Evolutionary conservation across 35 echinoderm and acorn worm genomes (phyloP).

Genomic region (Diadema setosum): DNA sequence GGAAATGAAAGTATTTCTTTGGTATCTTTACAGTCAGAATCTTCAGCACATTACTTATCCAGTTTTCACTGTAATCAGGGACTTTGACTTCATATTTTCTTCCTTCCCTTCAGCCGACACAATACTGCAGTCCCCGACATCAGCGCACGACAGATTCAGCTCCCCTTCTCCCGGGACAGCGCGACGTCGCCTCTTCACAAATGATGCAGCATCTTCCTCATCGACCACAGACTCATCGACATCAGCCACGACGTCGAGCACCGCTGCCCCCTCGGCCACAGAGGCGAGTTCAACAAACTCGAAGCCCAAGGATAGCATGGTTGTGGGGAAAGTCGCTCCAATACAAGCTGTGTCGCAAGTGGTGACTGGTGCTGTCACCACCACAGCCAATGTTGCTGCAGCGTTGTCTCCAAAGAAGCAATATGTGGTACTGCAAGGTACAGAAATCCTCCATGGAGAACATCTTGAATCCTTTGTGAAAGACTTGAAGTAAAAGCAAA

Average conservation of each 20-base stretch:
- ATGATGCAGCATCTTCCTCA: neutral
- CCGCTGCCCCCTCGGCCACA: neutral
- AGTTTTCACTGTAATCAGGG: too few species aligned
- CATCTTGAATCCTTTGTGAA: too few species aligned
- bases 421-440: neutral
- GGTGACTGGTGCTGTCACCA: neutral
- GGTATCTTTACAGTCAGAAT: too few species aligned
- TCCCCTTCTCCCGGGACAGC: conserved; percentile 78
- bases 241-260: neutral
- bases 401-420: neutral
- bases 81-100: too few species aligned
- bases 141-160: conserved; percentile 85
- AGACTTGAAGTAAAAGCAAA: too few species aligned
- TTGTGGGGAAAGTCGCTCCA: neutral
- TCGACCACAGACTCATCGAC: neutral
- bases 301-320: too few species aligned
- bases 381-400: neutral
- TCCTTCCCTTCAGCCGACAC: conserved; percentile 6
- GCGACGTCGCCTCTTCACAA: conserved; percentile 67
- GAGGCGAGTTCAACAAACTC: neutral
- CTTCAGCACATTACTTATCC: too few species aligned
- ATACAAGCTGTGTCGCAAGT: neutral
- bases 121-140: conserved; percentile 64
- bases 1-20: too few species aligned
- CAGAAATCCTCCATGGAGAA: too few species aligned